These are phyloP conservation scores for Plumapathes pennacea DNA, from an alignment of 92 coral and sea anemone species.

Conservation along the genomic window DNA sequence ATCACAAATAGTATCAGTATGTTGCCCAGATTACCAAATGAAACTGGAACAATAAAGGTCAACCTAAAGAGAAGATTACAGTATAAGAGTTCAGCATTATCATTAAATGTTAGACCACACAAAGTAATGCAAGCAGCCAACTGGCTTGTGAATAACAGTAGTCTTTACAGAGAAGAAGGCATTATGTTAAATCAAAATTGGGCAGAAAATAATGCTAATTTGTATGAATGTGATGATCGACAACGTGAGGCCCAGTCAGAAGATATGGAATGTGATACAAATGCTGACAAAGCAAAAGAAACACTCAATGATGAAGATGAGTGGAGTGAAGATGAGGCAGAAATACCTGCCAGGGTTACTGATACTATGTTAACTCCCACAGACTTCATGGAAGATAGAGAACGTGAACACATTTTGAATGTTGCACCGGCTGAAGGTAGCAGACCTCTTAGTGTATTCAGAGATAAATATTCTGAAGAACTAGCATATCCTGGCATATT, in stretches of 20 bases:
- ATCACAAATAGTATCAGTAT: slow-evolving; percentile 27
- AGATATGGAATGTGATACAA: too few species aligned
- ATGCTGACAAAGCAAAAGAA: too few species aligned
- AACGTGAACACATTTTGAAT: slow-evolving; percentile 27
- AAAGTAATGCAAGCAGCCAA: slow-evolving; percentile 36
- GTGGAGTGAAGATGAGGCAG: slow-evolving; percentile 46
- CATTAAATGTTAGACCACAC: slow-evolving; percentile 35
- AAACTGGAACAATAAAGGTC: slow-evolving; percentile 11
- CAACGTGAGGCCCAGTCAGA: too few species aligned
- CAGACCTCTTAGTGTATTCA: slow-evolving; percentile 16
- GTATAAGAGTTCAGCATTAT: slow-evolving; percentile 22
- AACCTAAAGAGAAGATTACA: not conserved
- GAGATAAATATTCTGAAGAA: slow-evolving; percentile 18
- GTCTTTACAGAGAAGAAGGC: slow-evolving; percentile 9
- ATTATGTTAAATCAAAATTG: slow-evolving; percentile 35
- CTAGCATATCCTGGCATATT: slow-evolving; percentile 34
- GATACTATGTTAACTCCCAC: slow-evolving; percentile 39
- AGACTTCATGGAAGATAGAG: slow-evolving; percentile 28
- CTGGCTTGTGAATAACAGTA: slow-evolving; percentile 17
- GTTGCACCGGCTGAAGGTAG: slow-evolving; percentile 35
- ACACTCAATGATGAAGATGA: slow-evolving; percentile 11
- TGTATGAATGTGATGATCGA: too few species aligned
- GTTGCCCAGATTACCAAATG: slow-evolving; percentile 49
- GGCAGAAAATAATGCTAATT: too few species aligned
- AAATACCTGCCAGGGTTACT: slow-evolving; percentile 41